A percentile compares a stretch with the other conserved stretches of the same genome.
These are phyloP conservation scores for Panopea generosa DNA, from an alignment of 2,888 invertebrate species.

Conservation along the genomic window DNA sequence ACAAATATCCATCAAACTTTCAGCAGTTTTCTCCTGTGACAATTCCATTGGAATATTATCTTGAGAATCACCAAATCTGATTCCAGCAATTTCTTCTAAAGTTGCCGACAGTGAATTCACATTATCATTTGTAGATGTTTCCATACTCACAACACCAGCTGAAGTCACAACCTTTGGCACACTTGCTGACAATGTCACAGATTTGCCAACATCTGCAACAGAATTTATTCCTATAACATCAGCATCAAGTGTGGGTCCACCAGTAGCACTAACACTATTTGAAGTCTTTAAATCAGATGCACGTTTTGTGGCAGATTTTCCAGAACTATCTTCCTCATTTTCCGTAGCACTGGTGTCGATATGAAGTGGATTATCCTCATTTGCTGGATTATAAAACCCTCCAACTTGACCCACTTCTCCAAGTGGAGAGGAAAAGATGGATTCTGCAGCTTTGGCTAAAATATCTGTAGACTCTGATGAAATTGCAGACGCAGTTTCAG, in stretches of 20 bases:
- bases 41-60: slow-evolving; percentile 23
- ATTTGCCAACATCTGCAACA: slow-evolving; percentile 29
- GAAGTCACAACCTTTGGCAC: slow-evolving; percentile 16
- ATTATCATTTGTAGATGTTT: slow-evolving; percentile 34
- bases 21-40: slow-evolving; percentile 5
- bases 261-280: slow-evolving; percentile 1
- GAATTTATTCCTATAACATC: slow-evolving; percentile 46
- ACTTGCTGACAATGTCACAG: slow-evolving; percentile 17
- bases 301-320: slow-evolving; percentile 50
- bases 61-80: slow-evolving; percentile 43
- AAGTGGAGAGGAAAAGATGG: slow-evolving; percentile 80
- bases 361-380: slow-evolving; percentile 80
- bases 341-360: slow-evolving; percentile 80
- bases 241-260: slow-evolving; percentile 19
- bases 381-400: slow-evolving; percentile 80
- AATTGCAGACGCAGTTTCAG: slow-evolving; percentile 56
- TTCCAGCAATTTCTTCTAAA: slow-evolving; percentile 56
- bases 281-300: slow-evolving; percentile 17
- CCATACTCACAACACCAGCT: slow-evolving; percentile 26
- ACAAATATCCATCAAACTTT: slow-evolving; percentile 30
- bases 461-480: slow-evolving; percentile 75
- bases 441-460: slow-evolving; percentile 85
- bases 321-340: slow-evolving; percentile 65
- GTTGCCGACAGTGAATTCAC: slow-evolving; percentile 59
- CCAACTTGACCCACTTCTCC: slow-evolving; percentile 72